Conservation (phyloP, 23 tunicate species). For the Phallusia fumigata region DNA sequence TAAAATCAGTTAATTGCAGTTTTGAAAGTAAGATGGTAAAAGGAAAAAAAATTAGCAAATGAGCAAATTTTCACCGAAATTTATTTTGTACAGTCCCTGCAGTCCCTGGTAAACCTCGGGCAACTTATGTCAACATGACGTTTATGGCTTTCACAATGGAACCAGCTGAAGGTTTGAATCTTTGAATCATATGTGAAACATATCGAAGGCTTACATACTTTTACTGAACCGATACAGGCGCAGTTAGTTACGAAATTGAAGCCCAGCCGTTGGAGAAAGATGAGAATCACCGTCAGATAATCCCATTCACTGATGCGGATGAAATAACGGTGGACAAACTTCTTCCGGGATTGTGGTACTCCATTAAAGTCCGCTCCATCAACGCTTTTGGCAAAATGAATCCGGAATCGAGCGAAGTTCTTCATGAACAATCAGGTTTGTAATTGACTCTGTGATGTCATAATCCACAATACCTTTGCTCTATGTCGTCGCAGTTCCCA, state of each 20-base stretch:
- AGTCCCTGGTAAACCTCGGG: slow-evolving; percentile 13
- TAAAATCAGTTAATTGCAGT: too few relatives aligned
- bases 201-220: not conserved
- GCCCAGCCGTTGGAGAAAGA: not conserved
- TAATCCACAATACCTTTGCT: not conserved
- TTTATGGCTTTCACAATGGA: slow-evolving; percentile 11
- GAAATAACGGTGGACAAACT: not conserved
- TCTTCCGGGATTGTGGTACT: slow-evolving; percentile 23
- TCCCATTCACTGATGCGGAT: not conserved
- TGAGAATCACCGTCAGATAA: not conserved
- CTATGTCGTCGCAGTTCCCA: slow-evolving; percentile 1
- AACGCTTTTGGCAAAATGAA: slow-evolving; percentile 22
- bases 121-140: slow-evolving; percentile 19
- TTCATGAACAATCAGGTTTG: slow-evolving; percentile 43
- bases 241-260: slow-evolving; percentile 21
- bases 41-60: too few relatives aligned
- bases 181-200: not conserved
- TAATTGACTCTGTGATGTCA: not conserved
- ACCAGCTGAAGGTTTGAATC: slow-evolving; percentile 25
- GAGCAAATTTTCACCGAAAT: too few relatives aligned
- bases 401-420: slow-evolving; percentile 19
- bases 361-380: slow-evolving; percentile 22
- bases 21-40: too few relatives aligned
- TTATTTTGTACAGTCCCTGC: slow-evolving; percentile 26
- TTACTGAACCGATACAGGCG: slow-evolving; percentile 1